These are phyloP conservation scores for Podiceps cristatus DNA, from an alignment of 2,113 vertebrate genomes.

Conservation along the genomic window DNA sequence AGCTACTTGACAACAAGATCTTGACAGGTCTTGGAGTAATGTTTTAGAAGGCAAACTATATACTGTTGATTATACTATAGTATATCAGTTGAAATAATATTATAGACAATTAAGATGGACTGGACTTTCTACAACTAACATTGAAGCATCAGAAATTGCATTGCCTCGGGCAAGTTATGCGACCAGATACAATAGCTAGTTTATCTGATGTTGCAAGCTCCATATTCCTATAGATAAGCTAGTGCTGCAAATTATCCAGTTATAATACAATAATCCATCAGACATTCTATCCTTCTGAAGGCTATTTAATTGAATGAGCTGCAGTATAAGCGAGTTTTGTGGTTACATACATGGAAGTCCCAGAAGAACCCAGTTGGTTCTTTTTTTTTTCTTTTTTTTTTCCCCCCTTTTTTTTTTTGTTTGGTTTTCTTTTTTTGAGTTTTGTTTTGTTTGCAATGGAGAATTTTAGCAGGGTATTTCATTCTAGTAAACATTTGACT, in stretches of 20 bases:
- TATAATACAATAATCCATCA: constrained; percentile 49
- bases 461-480: not conserved
- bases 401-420: too few species aligned
- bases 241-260: constrained; percentile 12
- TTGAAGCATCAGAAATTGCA: constrained; percentile 9
- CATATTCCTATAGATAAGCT: not conserved
- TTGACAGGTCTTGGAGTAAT: not conserved
- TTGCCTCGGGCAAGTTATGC: constrained; percentile 10
- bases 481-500: not conserved
- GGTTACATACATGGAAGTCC: not conserved
- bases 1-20: not conserved
- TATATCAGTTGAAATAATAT: not conserved
- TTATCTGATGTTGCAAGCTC: constrained; percentile 8
- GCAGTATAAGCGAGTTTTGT: not conserved
- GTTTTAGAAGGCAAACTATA: not conserved
- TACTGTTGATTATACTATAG: not conserved
- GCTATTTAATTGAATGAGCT: not conserved
- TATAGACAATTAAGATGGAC: not conserved
- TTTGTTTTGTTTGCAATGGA: not conserved
- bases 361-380: not conserved
- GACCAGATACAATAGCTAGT: not conserved
- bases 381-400: too few species aligned
- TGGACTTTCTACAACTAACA: not conserved
- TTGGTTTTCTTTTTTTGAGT: too few species aligned
- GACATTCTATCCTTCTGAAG: not conserved